These are phyloP conservation scores for Siderastrea radians DNA, from an alignment of 92 coral and sea anemone species.

Conservation along the genomic window DNA sequence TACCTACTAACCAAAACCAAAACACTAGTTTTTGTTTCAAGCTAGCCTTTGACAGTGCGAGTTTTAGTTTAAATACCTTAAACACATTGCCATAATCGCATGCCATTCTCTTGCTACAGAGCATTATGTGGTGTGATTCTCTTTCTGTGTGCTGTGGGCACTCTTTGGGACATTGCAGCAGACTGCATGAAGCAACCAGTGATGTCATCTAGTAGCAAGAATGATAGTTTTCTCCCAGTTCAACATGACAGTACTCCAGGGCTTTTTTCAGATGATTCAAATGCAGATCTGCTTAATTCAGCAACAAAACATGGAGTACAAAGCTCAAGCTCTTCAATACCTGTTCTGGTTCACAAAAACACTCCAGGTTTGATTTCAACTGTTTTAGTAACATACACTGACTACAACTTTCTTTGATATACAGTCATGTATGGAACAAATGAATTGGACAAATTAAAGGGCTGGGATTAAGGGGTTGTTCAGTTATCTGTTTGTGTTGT, in stretches of 20 bases:
- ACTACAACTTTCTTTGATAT: too few relatives aligned
- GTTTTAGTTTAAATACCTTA: too few relatives aligned
- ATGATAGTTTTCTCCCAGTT: neutral
- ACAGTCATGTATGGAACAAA: too few relatives aligned
- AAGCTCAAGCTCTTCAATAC: neutral
- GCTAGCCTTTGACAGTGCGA: too few relatives aligned
- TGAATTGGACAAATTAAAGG: too few relatives aligned
- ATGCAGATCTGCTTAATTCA: neutral
- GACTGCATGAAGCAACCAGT: slow-evolving; percentile 6
- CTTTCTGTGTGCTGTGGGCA: slow-evolving; percentile 12
- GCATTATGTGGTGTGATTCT: slow-evolving; percentile 14
- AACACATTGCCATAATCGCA: neutral
- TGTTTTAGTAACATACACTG: too few relatives aligned
- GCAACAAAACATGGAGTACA: neutral
- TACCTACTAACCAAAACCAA: too few relatives aligned
- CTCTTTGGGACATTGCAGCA: neutral
- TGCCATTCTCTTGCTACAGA: neutral
- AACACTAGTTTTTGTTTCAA: too few relatives aligned
- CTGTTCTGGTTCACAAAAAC: neutral
- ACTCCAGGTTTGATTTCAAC: neutral
- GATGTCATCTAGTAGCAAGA: slow-evolving; percentile 1
- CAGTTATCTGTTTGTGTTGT: too few relatives aligned
- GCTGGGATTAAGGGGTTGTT: too few relatives aligned
- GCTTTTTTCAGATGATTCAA: neutral
- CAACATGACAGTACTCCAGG: neutral